These are phyloP conservation scores for Malacoctenus gilli DNA, from an alignment of 2,797 vertebrate species.

Conservation along the genomic window DNA sequence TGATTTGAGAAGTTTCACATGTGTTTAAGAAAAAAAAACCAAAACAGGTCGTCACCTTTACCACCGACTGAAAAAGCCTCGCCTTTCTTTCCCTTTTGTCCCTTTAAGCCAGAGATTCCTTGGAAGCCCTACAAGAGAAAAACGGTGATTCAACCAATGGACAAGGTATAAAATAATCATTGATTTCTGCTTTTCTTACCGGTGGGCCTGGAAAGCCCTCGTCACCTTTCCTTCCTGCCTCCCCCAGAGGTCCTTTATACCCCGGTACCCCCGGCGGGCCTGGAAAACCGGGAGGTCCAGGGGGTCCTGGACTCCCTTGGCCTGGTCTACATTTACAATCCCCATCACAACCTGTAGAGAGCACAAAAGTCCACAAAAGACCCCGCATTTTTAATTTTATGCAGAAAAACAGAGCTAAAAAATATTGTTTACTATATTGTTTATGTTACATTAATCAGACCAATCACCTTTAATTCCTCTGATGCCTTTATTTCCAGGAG, in stretches of 20 bases:
- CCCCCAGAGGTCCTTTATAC: conserved; percentile 50
- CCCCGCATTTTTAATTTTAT: no score
- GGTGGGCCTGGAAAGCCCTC: conserved; percentile 48
- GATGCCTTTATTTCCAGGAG: conserved; percentile 48
- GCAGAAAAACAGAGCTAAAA: no score
- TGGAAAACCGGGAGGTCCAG: conserved; percentile 53
- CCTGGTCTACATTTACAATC: conserved; percentile 46
- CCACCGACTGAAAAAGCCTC: conserved; percentile 11
- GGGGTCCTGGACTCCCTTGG: conserved; percentile 16
- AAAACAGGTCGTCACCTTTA: conserved; percentile 57
- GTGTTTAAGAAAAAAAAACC: no score
- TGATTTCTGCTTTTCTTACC: conserved; percentile 43
- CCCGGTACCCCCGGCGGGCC: conserved; percentile 64
- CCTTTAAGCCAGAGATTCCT: conserved; percentile 59
- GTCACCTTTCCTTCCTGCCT: conserved; percentile 55
- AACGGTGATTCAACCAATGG: background rate
- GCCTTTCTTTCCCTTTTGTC: conserved; percentile 73
- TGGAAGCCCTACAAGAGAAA: conserved; percentile 56
- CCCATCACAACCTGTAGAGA: conserved; percentile 54
- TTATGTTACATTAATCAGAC: no score
- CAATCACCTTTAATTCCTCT: conserved; percentile 72
- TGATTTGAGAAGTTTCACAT: no score
- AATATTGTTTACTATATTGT: no score
- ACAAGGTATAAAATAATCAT: no score
- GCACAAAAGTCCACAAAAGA: conserved; percentile 8